These are phyloP conservation scores for Mareca strepera DNA, from an alignment of 2,797 vertebrate species.

Conservation along the genomic window DNA sequence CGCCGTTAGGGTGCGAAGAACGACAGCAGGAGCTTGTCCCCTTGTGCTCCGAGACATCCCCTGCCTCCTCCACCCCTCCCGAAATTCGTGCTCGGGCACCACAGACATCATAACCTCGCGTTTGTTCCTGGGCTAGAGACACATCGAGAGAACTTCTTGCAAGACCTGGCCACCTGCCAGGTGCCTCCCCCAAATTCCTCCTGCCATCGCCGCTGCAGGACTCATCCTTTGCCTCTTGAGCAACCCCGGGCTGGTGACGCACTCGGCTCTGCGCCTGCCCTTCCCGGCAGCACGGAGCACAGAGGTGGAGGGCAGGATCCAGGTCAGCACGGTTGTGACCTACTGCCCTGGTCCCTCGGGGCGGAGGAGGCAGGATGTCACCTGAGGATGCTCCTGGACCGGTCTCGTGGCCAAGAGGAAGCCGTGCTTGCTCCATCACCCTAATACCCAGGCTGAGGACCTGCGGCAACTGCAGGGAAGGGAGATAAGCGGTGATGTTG, in stretches of 20 bases:
- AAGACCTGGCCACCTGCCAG: neutral
- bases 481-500: neutral
- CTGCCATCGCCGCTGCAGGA: neutral
- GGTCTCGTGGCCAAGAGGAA: neutral
- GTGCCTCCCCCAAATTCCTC: neutral
- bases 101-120: neutral
- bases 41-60: neutral
- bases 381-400: neutral
- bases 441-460: neutral
- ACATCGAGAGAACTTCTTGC: neutral
- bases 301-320: neutral
- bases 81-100: neutral
- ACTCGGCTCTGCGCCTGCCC: neutral
- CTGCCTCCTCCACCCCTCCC: neutral
- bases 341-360: constrained; percentile 1
- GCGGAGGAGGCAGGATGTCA: neutral
- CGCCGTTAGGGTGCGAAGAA: neutral
- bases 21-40: neutral
- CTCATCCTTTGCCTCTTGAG: constrained; percentile 16
- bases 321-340: constrained; percentile 36
- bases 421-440: neutral
- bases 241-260: neutral
- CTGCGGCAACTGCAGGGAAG: neutral
- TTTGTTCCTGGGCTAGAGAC: neutral
- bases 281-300: neutral